Percentiles rank a stretch among this genome's conserved stretches.
Conservation (phyloP, 2,797 vertebrate genomes). For the Psittacula derbiana region DNA sequence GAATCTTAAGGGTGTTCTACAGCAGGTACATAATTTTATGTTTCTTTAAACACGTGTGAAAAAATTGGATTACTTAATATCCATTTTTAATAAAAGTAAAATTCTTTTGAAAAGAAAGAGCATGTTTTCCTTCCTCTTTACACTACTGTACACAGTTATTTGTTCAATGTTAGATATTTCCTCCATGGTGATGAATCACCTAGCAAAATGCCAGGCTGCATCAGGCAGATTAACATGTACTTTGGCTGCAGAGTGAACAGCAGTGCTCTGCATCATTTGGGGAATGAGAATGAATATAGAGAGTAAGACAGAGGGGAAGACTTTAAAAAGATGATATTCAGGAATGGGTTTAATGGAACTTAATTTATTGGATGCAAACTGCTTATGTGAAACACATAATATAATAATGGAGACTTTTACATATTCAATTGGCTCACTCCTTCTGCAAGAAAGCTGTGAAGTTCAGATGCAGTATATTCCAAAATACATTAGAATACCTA, state of each 20-base stretch:
- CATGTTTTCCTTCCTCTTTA: neutral
- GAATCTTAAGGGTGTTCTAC: neutral
- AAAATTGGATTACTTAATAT: neutral
- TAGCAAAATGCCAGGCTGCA: neutral
- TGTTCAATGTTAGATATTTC: neutral
- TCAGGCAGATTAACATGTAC: neutral
- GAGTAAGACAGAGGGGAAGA: neutral
- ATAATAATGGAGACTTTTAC: neutral
- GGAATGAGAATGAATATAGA: neutral
- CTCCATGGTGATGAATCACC: neutral
- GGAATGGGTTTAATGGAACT: neutral
- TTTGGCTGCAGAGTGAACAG: neutral
- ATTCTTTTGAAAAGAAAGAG: neutral
- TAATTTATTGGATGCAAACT: neutral
- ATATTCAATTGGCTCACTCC: neutral
- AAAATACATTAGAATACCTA: neutral
- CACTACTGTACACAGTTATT: neutral
- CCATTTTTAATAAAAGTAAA: neutral
- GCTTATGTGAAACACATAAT: neutral
- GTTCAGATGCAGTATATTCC: neutral
- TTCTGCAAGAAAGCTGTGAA: neutral
- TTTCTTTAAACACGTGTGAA: neutral
- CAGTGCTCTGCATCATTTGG: neutral
- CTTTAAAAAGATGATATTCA: neutral
- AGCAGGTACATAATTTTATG: neutral